Percentiles rank a stretch among this genome's conserved stretches.
phyloP scores from a whole-genome alignment of 2,797 vertebrate genomes.

The Schizopygopsis pylzovi region DNA sequence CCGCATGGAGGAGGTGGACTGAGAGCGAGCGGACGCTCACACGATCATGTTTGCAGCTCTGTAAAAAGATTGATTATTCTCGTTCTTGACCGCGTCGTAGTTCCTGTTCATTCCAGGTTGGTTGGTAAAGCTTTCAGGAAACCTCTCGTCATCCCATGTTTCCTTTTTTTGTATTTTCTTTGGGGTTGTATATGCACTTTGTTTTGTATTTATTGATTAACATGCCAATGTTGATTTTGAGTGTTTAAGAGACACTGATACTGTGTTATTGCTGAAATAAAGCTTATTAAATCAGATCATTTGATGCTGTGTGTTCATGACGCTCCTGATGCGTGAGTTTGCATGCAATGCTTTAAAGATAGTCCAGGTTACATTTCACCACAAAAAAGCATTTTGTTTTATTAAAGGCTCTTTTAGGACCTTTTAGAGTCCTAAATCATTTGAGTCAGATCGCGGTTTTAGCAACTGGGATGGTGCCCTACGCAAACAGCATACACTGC shows the following conservation, averaged over 20 bases:
- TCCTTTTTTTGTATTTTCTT: slow-evolving; percentile 60
- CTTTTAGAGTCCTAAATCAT: too few relatives aligned
- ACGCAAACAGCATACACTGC: too few relatives aligned
- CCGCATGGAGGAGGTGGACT: slow-evolving; percentile 97
- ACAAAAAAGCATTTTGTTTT: neutral
- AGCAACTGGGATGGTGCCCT: too few relatives aligned
- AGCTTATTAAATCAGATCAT: slow-evolving; percentile 56
- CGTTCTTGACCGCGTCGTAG: slow-evolving; percentile 32
- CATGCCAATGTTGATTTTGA: slow-evolving; percentile 67
- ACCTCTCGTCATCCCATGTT: slow-evolving; percentile 27
- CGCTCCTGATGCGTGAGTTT: neutral
- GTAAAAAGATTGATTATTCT: slow-evolving; percentile 47
- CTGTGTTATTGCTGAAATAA: slow-evolving; percentile 71
- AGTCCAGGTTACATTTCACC: neutral
- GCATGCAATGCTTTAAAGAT: too few relatives aligned
- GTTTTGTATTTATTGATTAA: slow-evolving; percentile 75
- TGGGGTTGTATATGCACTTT: slow-evolving; percentile 60
- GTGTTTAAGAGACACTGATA: slow-evolving; percentile 61
- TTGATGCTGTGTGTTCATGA: neutral
- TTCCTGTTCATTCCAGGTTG: slow-evolving; percentile 58
- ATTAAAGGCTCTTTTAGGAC: neutral
- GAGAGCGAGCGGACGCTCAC: slow-evolving; percentile 45
- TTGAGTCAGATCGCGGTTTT: too few relatives aligned
- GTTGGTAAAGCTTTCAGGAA: too few relatives aligned
- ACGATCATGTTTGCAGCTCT: slow-evolving; percentile 48